A percentile compares a stretch with the other conserved stretches of the same genome.
These are phyloP conservation scores for Calliopsis andreniformis DNA, from an alignment of 1,140 invertebrate species.

Conservation along the genomic window DNA sequence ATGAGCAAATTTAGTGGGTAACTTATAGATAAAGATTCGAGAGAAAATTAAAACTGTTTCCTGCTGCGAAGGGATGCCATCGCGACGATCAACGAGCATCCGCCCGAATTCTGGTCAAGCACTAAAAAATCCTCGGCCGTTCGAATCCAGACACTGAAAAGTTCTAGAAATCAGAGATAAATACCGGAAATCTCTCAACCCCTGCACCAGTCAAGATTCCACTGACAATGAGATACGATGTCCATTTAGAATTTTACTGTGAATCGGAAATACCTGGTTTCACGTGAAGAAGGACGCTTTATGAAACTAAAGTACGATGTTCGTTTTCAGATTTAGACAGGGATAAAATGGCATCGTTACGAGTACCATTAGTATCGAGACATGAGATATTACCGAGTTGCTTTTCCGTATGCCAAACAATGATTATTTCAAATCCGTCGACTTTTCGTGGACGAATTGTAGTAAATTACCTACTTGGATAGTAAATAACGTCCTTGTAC, in stretches of 20 bases:
- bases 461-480: too few species aligned
- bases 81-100: too few species aligned
- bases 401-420: too few species aligned
- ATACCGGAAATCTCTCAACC: background rate
- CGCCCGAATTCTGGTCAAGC: background rate
- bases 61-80: background rate
- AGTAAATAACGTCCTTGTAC: too few species aligned
- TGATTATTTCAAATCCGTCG: too few species aligned
- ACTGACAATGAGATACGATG: background rate
- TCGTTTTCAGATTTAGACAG: too few species aligned
- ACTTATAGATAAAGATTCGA: constrained; percentile 7
- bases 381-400: too few species aligned
- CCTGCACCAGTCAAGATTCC: background rate
- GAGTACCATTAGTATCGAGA: too few species aligned
- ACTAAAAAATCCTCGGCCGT: background rate
- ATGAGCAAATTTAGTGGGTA: background rate
- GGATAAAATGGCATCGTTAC: too few species aligned
- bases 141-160: background rate
- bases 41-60: constrained; percentile 11
- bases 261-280: background rate
- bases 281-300: too few species aligned
- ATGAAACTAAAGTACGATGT: too few species aligned
- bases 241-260: background rate
- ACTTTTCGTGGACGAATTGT: too few species aligned
- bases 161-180: background rate